phyloP scores from a whole-genome alignment of 2,888 invertebrate species.

The Heliconius cydno region DNA sequence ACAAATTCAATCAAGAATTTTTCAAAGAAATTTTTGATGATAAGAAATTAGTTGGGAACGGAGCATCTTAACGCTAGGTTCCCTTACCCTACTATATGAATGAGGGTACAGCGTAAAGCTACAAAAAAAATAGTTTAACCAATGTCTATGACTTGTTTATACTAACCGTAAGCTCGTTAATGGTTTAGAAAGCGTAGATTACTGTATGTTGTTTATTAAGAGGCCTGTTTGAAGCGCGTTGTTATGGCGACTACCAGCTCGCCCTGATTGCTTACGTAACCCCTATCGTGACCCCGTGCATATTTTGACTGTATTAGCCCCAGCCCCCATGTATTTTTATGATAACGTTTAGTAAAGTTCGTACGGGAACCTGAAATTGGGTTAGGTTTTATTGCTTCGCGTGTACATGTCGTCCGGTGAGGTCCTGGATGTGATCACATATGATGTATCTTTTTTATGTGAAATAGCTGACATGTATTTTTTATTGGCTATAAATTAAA shows the following conservation, averaged over 20 bases:
- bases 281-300: conserved; percentile 57
- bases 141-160: neutral
- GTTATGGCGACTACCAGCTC: conserved; percentile 55
- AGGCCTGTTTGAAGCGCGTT: conserved; percentile 55
- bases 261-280: conserved; percentile 56
- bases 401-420: conserved; percentile 16
- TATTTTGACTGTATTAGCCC: conserved; percentile 48
- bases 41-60: no score
- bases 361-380: conserved; percentile 44
- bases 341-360: conserved; percentile 53
- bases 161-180: neutral
- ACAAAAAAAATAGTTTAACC: no score
- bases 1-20: no score
- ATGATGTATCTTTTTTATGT: conserved; percentile 28
- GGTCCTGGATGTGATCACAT: conserved; percentile 30
- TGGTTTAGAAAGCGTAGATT: conserved; percentile 3
- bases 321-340: conserved; percentile 50
- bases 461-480: neutral
- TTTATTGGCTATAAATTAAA: neutral
- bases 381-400: conserved; percentile 47
- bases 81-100: no score
- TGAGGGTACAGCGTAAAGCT: no score
- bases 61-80: no score
- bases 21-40: no score
- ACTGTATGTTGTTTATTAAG: conserved; percentile 45